phyloP scores from a whole-genome alignment of 2,888 invertebrate genomes.

The Rotaria socialis region DNA sequence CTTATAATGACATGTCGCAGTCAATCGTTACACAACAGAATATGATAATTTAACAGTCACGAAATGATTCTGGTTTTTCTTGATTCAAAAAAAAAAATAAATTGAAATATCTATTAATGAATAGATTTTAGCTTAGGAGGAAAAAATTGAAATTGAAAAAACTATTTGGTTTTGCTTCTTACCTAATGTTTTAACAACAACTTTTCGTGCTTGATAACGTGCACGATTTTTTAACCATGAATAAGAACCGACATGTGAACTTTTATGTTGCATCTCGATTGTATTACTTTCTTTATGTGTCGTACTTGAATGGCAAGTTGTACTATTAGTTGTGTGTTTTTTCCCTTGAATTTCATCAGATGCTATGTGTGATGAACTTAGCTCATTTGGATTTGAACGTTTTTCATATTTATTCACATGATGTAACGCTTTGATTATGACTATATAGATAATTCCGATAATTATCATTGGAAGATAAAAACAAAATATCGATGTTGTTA shows the following conservation, averaged over 20 bases:
- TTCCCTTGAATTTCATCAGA: not conserved
- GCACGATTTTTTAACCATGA: not conserved
- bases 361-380: not conserved
- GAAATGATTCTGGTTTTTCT: too few species aligned
- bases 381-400: not conserved
- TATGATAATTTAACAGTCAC: too few species aligned
- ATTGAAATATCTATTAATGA: too few species aligned
- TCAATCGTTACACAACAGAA: too few species aligned
- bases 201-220: not conserved
- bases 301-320: not conserved
- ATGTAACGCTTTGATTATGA: not conserved
- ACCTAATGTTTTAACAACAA: constrained; percentile 24
- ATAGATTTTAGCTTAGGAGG: too few species aligned
- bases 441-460: constrained; percentile 19
- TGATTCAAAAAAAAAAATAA: too few species aligned
- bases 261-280: not conserved
- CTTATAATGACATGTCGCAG: too few species aligned
- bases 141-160: too few species aligned
- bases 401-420: constrained; percentile 16
- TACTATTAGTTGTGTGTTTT: not conserved
- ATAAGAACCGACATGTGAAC: not conserved
- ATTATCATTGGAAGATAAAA: constrained; percentile 35
- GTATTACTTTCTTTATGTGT: not conserved
- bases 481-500: not conserved
- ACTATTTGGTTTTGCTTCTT: not conserved